These are phyloP conservation scores for Panorpa germanica DNA, from an alignment of 2,888 invertebrate genomes.

Conservation along the genomic window DNA sequence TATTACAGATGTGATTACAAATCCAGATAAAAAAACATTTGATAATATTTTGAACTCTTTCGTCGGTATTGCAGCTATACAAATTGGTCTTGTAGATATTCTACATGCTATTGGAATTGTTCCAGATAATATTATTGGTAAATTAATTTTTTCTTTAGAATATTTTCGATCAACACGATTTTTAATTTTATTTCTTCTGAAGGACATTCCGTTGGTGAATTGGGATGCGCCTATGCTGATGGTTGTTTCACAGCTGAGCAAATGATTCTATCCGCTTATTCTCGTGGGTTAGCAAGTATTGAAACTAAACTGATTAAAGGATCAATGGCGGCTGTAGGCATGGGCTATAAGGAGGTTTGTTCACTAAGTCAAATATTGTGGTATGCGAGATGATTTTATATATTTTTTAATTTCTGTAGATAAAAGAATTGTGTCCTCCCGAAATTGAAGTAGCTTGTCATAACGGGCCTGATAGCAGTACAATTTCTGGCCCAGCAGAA, in stretches of 20 bases:
- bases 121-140: conserved; percentile 58
- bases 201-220: conserved; percentile 89
- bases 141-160: conserved; percentile 22
- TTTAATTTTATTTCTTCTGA: neutral
- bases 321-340: conserved; percentile 77
- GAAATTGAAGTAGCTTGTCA: conserved; percentile 76
- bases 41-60: conserved; percentile 50
- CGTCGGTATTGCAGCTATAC: conserved; percentile 49
- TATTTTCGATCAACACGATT: neutral
- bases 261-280: conserved; percentile 69
- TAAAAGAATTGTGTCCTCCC: conserved; percentile 45
- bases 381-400: neutral
- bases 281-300: conserved; percentile 55
- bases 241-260: conserved; percentile 76
- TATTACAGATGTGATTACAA: conserved; percentile 42
- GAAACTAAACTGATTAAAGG: conserved; percentile 52
- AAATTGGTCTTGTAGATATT: conserved; percentile 44
- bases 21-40: conserved; percentile 35
- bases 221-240: conserved; percentile 91
- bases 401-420: conserved; percentile 17
- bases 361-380: too few species aligned
- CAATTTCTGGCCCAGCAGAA: conserved; percentile 73
- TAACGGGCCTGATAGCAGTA: conserved; percentile 69
- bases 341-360: conserved; percentile 34
- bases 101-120: conserved; percentile 36